Evolutionary conservation across 1,140 invertebrate species (phyloP).

Genomic region (Leptoteleia sp.): DNA sequence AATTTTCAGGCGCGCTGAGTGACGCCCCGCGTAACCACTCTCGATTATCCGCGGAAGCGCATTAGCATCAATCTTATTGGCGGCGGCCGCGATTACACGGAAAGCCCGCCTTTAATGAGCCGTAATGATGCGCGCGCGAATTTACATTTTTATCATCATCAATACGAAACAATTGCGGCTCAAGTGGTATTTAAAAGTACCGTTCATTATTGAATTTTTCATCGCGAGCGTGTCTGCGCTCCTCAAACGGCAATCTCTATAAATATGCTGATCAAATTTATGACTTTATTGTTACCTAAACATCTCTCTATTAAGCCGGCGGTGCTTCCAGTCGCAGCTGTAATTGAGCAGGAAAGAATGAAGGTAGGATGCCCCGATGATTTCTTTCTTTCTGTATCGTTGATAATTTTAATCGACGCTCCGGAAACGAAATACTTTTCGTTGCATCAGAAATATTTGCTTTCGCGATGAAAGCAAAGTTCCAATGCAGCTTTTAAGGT

Average conservation of each 20-base stretch:
- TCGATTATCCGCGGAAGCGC: constrained; percentile 70
- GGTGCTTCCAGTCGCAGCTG: not conserved
- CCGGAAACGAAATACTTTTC: no score
- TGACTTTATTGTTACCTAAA: constrained; percentile 58
- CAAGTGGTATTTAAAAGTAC: constrained; percentile 58
- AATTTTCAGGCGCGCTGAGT: no score
- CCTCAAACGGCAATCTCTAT: constrained; percentile 22
- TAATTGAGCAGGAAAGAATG: constrained; percentile 9
- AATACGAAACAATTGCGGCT: constrained; percentile 47
- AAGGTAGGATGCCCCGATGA: no score
- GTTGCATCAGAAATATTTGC: no score
- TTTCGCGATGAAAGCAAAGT: no score
- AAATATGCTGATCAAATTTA: constrained; percentile 56
- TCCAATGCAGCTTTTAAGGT: no score
- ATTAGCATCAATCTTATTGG: constrained; percentile 74
- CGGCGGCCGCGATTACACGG: constrained; percentile 34
- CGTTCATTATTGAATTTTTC: constrained; percentile 57
- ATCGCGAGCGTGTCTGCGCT: constrained; percentile 32
- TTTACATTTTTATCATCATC: constrained; percentile 53
- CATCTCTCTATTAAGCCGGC: constrained; percentile 30
- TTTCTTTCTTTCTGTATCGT: no score
- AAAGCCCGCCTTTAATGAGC: constrained; percentile 28
- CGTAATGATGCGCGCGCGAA: constrained; percentile 24
- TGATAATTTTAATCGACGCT: no score
- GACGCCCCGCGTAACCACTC: constrained; percentile 32